These are phyloP conservation scores for Chaenocephalus aceratus DNA, from an alignment of 2,113 vertebrate species.

Conservation along the genomic window DNA sequence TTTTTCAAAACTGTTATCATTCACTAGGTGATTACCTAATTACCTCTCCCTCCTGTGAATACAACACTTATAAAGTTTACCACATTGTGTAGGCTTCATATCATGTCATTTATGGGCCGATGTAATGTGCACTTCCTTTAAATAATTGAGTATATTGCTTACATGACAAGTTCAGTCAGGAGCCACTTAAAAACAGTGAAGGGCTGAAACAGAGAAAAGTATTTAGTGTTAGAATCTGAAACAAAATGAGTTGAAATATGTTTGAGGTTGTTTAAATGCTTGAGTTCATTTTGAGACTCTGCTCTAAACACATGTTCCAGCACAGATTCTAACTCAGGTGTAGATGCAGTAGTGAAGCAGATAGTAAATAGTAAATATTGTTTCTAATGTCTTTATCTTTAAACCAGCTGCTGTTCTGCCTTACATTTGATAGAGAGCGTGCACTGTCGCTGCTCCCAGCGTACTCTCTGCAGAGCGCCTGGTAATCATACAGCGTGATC, in stretches of 20 bases:
- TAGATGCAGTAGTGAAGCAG: not conserved
- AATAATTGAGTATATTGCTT: conserved; percentile 77
- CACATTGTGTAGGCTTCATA: not conserved
- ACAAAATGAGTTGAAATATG: not conserved
- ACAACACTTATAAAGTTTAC: not conserved
- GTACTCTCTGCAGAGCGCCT: conserved; percentile 94
- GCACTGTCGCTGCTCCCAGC: conserved; percentile 94
- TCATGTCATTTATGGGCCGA: not conserved
- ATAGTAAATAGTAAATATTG: not conserved
- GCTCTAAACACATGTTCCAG: not conserved
- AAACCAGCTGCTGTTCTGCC: not conserved
- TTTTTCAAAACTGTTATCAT: not conserved
- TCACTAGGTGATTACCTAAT: not conserved
- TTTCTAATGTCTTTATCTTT: not conserved
- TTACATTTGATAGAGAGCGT: conserved; percentile 89
- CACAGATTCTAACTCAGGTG: not conserved
- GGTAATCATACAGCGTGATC: conserved; percentile 97
- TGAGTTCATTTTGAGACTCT: not conserved
- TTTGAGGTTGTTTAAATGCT: too few species aligned
- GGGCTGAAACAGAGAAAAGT: conserved; percentile 84
- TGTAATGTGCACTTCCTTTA: not conserved
- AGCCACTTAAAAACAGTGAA: conserved; percentile 95
- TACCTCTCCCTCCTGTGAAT: too few species aligned
- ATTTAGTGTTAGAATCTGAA: not conserved
- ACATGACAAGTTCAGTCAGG: conserved; percentile 96